These are phyloP conservation scores for Diarsia dahlii DNA, from an alignment of 2,888 invertebrate genomes.

Conservation along the genomic window DNA sequence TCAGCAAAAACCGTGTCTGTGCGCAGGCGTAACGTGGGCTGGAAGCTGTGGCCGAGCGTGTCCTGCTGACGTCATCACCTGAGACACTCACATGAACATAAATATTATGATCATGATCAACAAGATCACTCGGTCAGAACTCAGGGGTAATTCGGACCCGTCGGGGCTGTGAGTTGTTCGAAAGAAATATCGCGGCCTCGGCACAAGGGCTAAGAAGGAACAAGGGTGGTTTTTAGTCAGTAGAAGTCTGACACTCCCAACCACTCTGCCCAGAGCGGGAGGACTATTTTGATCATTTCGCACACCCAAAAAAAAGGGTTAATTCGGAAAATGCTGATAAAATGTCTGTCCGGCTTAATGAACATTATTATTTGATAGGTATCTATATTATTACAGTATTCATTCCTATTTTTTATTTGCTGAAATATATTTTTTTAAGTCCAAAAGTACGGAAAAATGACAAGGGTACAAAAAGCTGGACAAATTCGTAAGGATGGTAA, in stretches of 20 bases:
- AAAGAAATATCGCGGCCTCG: too few species aligned
- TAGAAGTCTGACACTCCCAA: too few species aligned
- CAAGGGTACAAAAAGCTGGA: background rate
- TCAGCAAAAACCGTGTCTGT: conserved; percentile 54
- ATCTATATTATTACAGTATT: background rate
- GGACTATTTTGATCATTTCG: too few species aligned
- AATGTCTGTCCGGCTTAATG: background rate
- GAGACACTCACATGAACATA: conserved; percentile 14
- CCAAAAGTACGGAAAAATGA: background rate
- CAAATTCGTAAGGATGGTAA: background rate
- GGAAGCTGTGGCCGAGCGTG: conserved; percentile 70
- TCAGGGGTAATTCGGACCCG: too few species aligned
- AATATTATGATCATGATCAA: conserved; percentile 22
- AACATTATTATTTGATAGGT: background rate
- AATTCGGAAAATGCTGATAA: background rate
- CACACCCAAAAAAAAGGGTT: too few species aligned
- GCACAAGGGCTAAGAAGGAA: too few species aligned
- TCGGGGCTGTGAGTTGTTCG: too few species aligned
- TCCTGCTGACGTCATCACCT: conserved; percentile 70
- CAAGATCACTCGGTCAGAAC: conserved; percentile 20
- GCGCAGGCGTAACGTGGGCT: conserved; percentile 76
- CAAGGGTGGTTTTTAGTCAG: too few species aligned
- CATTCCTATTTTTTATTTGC: background rate
- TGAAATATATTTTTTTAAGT: background rate
- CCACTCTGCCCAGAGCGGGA: too few species aligned